Base-by-base conservation (phyloP, 1,140 invertebrate species). In the Magallana ariakensis region DNA sequence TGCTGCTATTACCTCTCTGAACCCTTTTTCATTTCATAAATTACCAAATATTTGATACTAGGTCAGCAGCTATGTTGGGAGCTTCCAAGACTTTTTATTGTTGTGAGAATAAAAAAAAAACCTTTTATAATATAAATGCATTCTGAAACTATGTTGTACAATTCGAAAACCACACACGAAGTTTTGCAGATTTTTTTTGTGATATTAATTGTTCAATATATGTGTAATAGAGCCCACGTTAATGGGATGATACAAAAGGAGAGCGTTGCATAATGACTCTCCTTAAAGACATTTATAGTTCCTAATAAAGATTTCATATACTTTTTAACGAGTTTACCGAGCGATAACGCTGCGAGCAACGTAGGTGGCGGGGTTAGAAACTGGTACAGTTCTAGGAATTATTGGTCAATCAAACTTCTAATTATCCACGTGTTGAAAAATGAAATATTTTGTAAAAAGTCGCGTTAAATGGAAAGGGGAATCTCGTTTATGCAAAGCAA, bases 201-300 rank as follows among this genome's bases (percentile, higher is more conserved):
- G 66, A 75, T 26, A 46, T 75, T 75, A 75, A 75, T 75, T 75
- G 66, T 75, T 75, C 66, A 75, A 75, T 75, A 75, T 75, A 75
- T 75, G 66, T 75, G 66, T 75, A 75, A 75, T 75, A 26, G 66
- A 75, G 22, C 66, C 26, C 22, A 75, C 66, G 33, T 75, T 26
- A 75, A 26, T 75, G 26, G 22, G 22, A 75, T 26, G 66, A 75
- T 75, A 75, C 66, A 75, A 75, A 75, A 75, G 66, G 26, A 75
- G 22, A 19, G 66, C 66, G 66, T 75, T 75, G 66, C 66, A 75
- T 75, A 75, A 75, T 75, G 66, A 75, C 66, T 46, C 33, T 75
- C 33, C 66, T 75, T 13, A 26, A 26, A 26, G 66, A 75, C 66
- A 75, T 75, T 75, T 75, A 75, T 75, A 75, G 66, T 75, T 33